phyloP scores from a whole-genome alignment of 1,140 invertebrate species.

The Drosophila nannoptera region DNA sequence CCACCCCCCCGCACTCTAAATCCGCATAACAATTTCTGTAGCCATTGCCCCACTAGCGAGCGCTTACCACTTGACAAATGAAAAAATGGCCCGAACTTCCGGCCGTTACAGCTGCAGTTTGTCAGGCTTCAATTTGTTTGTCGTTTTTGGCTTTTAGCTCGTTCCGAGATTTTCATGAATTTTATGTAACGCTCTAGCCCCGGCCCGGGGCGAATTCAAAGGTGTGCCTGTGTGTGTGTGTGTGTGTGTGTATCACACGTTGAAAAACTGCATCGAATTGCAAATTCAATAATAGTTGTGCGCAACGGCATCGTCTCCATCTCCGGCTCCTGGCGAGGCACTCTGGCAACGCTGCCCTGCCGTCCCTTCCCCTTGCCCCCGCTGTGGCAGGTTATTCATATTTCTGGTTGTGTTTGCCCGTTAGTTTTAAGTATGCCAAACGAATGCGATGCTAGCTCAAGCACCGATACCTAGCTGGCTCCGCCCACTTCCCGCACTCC shows the following conservation, averaged over 20 bases:
- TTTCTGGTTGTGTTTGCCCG: constrained; percentile 54
- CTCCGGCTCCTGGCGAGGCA: constrained; percentile 12
- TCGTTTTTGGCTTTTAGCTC: constrained; percentile 53
- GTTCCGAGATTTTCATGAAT: constrained; percentile 67
- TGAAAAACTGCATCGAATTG: constrained; percentile 50
- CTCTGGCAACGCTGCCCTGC: no score
- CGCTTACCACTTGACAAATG: constrained; percentile 58
- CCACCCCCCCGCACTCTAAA: constrained; percentile 4
- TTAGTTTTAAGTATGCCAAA: constrained; percentile 74
- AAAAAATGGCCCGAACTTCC: constrained; percentile 69
- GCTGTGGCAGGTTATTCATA: constrained; percentile 57
- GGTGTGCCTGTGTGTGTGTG: neutral
- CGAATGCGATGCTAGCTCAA: constrained; percentile 61
- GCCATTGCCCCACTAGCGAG: neutral
- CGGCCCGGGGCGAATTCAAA: neutral
- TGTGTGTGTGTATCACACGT: constrained; percentile 13
- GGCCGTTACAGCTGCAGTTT: constrained; percentile 70
- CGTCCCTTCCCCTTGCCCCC: neutral
- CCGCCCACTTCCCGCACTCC: neutral
- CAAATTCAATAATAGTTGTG: constrained; percentile 69
- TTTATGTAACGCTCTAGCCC: constrained; percentile 62
- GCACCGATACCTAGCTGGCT: constrained; percentile 34
- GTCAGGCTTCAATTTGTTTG: constrained; percentile 70
- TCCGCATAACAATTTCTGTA: constrained; percentile 19
- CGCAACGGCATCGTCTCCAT: constrained; percentile 13